phyloP scores from a whole-genome alignment of 2,888 invertebrate species.

The Drosophila buzzatii region DNA sequence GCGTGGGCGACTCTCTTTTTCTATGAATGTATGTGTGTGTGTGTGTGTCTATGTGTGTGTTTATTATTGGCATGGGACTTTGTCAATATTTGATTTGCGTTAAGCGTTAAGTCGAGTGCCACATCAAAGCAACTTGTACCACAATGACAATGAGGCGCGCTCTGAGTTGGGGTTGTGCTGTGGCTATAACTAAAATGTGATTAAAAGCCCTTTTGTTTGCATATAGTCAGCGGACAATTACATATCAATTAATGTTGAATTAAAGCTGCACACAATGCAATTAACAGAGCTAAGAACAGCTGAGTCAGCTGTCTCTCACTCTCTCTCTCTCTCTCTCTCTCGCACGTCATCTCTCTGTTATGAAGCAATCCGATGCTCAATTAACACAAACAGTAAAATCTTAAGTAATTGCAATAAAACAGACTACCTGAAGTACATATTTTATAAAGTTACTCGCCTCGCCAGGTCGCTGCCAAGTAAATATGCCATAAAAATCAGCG shows the following conservation, averaged over 20 bases:
- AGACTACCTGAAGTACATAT: slow-evolving; percentile 80
- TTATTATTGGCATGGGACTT: slow-evolving; percentile 30
- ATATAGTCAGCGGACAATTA: slow-evolving; percentile 67
- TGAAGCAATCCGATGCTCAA: slow-evolving; percentile 73
- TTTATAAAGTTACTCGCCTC: slow-evolving; percentile 68
- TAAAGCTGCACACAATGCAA: slow-evolving; percentile 67
- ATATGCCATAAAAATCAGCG: slow-evolving; percentile 80
- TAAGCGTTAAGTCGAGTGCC: slow-evolving; percentile 55
- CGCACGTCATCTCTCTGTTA: neutral
- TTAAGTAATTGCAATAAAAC: slow-evolving; percentile 81
- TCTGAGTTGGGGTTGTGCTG: neutral
- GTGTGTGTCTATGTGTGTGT: slow-evolving; percentile 14
- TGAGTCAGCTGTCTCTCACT: neutral
- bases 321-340: neutral
- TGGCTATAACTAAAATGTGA: slow-evolving; percentile 65
- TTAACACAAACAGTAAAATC: slow-evolving; percentile 79
- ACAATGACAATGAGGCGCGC: neutral
- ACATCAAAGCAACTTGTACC: slow-evolving; percentile 70
- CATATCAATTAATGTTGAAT: slow-evolving; percentile 79
- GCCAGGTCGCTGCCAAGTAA: slow-evolving; percentile 55
- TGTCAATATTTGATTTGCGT: slow-evolving; percentile 78
- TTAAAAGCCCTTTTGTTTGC: slow-evolving; percentile 65
- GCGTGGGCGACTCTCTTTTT: slow-evolving; percentile 13
- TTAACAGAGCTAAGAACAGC: slow-evolving; percentile 22
- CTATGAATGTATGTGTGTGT: slow-evolving; percentile 4